phyloP scores from a whole-genome alignment of 2,797 vertebrate species.

The Melanotaenia pygmaea region DNA sequence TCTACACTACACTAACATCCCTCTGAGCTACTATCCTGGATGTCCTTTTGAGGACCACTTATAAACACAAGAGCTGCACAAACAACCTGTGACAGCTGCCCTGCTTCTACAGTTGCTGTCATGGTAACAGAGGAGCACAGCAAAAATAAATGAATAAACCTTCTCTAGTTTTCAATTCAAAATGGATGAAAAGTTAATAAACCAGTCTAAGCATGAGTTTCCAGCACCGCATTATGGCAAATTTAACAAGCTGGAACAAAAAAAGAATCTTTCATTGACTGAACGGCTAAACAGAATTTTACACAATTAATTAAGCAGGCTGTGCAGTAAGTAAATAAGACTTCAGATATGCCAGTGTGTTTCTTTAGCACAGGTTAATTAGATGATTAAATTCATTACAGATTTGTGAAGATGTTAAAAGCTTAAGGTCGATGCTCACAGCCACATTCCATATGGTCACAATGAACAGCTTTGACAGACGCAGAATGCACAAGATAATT shows the following conservation, averaged over 20 bases:
- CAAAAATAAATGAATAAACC: constrained; percentile 61
- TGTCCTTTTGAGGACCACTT: constrained; percentile 79
- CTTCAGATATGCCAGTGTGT: constrained; percentile 1
- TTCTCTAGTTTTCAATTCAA: constrained; percentile 47
- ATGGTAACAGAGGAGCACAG: constrained; percentile 84
- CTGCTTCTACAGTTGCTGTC: constrained; percentile 79
- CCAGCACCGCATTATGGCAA: neutral
- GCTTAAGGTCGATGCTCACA: neutral
- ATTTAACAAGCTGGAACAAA: neutral
- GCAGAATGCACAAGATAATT: constrained; percentile 31
- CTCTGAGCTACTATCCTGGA: constrained; percentile 54
- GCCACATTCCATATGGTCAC: neutral
- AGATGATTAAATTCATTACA: constrained; percentile 8
- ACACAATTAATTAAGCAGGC: neutral
- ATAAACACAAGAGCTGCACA: constrained; percentile 80
- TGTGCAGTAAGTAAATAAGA: constrained; percentile 8
- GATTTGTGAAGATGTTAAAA: constrained; percentile 18
- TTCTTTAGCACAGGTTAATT: constrained; percentile 1
- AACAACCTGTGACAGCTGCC: constrained; percentile 85
- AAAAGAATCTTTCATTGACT: neutral
- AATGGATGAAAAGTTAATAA: constrained; percentile 51
- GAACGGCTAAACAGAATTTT: neutral
- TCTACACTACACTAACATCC: constrained; percentile 34
- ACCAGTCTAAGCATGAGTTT: neutral
- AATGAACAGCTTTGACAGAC: constrained; percentile 27